Evolutionary conservation across 1,140 invertebrate genomes (phyloP).

Genomic region (Scaptomyza pallida): DNA sequence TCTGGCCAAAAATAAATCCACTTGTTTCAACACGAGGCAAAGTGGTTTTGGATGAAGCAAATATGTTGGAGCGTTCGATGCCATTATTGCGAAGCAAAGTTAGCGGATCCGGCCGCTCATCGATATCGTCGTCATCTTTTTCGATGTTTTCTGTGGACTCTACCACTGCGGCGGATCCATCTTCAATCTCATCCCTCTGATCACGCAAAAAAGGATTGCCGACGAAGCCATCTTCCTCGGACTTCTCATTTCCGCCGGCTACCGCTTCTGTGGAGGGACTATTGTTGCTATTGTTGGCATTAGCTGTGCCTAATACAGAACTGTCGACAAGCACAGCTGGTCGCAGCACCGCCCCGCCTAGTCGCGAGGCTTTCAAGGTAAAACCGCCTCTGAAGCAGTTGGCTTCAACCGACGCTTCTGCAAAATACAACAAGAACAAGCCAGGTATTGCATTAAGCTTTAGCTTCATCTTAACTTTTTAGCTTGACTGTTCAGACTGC

Average conservation of each 20-base stretch:
- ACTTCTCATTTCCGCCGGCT: constrained; percentile 47
- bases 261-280: constrained; percentile 35
- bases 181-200: constrained; percentile 58
- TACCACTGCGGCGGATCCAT: constrained; percentile 25
- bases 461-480: constrained; percentile 15
- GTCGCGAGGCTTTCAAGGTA: constrained; percentile 72
- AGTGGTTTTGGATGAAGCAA: constrained; percentile 71
- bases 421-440: constrained; percentile 55
- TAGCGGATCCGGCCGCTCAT: constrained; percentile 77
- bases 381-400: constrained; percentile 80
- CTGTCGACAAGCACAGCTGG: constrained; percentile 65
- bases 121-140: constrained; percentile 70
- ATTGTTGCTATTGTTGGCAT: constrained; percentile 55
- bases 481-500: background rate
- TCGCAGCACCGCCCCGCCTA: constrained; percentile 72
- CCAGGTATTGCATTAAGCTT: constrained; percentile 35
- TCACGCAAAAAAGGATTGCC: constrained; percentile 70
- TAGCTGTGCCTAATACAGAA: constrained; percentile 49
- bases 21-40: constrained; percentile 80
- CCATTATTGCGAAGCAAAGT: constrained; percentile 76
- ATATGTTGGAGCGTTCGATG: constrained; percentile 75
- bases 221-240: constrained; percentile 44
- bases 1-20: constrained; percentile 96
- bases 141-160: constrained; percentile 48
- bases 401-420: constrained; percentile 80